Conservation (phyloP, 92 coral and sea anemone species). For the Palythoa heliodiscus region DNA sequence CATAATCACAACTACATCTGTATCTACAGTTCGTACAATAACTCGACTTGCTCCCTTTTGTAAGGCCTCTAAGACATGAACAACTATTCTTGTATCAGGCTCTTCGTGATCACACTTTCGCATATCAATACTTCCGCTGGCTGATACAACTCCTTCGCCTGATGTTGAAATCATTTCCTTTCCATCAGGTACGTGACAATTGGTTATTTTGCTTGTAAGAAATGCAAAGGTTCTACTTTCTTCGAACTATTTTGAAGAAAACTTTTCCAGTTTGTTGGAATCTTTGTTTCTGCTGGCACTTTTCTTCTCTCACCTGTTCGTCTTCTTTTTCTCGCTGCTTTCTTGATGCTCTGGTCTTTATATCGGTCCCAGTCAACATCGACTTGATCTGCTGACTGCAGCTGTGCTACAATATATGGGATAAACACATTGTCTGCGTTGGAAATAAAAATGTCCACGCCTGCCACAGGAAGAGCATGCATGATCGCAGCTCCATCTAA, state of each 20-base stretch:
- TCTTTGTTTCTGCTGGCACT: constrained; percentile 49
- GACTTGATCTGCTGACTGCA: constrained; percentile 23
- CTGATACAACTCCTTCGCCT: neutral
- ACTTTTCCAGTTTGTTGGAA: constrained; percentile 49
- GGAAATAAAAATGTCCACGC: neutral
- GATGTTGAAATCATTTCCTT: constrained; percentile 10
- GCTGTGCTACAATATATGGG: neutral
- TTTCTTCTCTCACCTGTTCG: constrained; percentile 52
- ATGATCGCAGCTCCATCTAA: neutral
- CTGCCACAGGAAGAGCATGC: neutral
- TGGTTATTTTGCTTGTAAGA: constrained; percentile 26
- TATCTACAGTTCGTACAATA: too few relatives aligned
- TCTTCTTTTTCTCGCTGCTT: constrained; percentile 53
- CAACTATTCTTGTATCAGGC: too few relatives aligned
- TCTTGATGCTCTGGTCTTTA: constrained; percentile 46
- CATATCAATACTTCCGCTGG: too few relatives aligned
- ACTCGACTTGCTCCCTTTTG: too few relatives aligned
- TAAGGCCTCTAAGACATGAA: too few relatives aligned
- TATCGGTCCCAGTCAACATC: constrained; percentile 61
- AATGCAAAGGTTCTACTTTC: constrained; percentile 46
- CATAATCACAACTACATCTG: too few relatives aligned
- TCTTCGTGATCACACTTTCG: too few relatives aligned
- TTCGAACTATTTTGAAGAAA: constrained; percentile 40
- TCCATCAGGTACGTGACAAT: constrained; percentile 35
- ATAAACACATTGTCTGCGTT: neutral